A percentile compares a stretch with the other conserved stretches of the same genome.
Evolutionary conservation across 2,113 vertebrate species (phyloP).

Genomic region (Aegotheles bennettii): DNA sequence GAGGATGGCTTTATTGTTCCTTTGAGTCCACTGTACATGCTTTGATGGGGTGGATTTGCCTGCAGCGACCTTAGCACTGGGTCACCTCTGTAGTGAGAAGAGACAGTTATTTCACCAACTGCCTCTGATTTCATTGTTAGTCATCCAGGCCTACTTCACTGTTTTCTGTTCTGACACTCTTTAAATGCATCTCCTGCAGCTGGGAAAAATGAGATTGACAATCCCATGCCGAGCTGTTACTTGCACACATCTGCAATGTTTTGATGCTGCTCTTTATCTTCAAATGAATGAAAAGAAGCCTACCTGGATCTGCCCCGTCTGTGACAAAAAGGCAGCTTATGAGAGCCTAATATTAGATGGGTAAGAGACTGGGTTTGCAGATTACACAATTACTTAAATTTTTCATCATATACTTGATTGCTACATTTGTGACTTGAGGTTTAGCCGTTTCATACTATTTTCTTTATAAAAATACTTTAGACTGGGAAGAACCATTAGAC

Average conservation of each 20-base stretch:
- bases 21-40: neutral
- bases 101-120: neutral
- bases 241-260: constrained; percentile 96
- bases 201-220: constrained; percentile 96
- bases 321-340: constrained; percentile 95
- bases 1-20: neutral
- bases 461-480: neutral
- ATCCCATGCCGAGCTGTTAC: constrained; percentile 95
- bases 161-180: neutral
- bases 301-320: constrained; percentile 97
- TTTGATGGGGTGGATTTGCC: neutral
- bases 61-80: neutral
- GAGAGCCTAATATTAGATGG: constrained; percentile 95
- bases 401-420: neutral
- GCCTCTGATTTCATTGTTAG: neutral
- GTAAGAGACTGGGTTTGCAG: constrained; percentile 64
- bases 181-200: constrained; percentile 67
- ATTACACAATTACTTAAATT: neutral
- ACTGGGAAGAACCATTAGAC: neutral
- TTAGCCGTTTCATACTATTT: neutral
- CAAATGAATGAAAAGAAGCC: constrained; percentile 99
- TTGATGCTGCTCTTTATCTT: constrained; percentile 95
- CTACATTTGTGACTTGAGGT: neutral
- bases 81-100: neutral
- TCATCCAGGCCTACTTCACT: neutral